These are phyloP conservation scores for Plagodis dolabraria DNA, from an alignment of 2,888 invertebrate species.

Conservation along the genomic window DNA sequence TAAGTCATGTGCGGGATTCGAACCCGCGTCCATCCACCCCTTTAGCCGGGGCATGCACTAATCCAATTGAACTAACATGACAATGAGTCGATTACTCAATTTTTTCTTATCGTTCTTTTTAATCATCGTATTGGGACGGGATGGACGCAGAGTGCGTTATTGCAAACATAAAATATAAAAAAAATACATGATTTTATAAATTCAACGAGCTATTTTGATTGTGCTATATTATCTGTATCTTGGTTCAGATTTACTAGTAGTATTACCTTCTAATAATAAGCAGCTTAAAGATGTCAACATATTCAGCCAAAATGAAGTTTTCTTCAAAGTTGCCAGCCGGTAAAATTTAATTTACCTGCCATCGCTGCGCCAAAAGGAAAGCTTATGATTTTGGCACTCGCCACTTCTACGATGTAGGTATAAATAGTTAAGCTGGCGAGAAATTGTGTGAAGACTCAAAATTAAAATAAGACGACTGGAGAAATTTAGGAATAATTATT, in stretches of 20 bases:
- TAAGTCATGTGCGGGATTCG: too few relatives aligned
- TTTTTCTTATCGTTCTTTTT: too few relatives aligned
- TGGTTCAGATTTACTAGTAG: neutral
- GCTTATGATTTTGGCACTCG: slow-evolving; percentile 15
- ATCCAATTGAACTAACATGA: too few relatives aligned
- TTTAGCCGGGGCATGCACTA: too few relatives aligned
- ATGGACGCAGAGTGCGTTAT: too few relatives aligned
- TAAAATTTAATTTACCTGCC: slow-evolving; percentile 23
- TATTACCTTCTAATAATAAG: neutral
- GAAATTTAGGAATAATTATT: neutral
- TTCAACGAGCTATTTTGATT: too few relatives aligned
- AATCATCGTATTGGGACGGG: too few relatives aligned
- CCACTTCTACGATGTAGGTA: slow-evolving; percentile 1
- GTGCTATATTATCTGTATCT: too few relatives aligned
- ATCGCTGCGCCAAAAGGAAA: slow-evolving; percentile 6
- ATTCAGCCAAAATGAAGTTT: slow-evolving; percentile 7
- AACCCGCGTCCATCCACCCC: too few relatives aligned
- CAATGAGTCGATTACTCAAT: too few relatives aligned
- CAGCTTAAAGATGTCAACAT: neutral
- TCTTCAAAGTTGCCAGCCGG: slow-evolving; percentile 15
- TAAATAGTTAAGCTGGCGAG: neutral
- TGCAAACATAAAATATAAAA: too few relatives aligned
- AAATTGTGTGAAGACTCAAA: neutral
- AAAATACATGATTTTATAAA: too few relatives aligned
- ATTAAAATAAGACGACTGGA: neutral